Evolutionary conservation across 2,888 invertebrate species (phyloP).

Genomic region (Aleiodes leptofemur): DNA sequence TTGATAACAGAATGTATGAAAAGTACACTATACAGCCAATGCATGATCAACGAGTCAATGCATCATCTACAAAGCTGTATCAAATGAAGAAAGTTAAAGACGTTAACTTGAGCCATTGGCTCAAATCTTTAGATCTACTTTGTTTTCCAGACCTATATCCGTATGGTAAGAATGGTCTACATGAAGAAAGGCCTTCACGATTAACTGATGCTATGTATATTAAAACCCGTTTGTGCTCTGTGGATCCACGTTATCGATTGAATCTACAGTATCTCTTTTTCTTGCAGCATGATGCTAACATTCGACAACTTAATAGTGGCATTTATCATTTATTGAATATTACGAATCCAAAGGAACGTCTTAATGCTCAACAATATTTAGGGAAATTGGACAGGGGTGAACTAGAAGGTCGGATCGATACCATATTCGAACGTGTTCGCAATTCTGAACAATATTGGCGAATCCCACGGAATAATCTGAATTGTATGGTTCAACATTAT

Average conservation of each 20-base stretch:
- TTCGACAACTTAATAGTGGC: constrained; percentile 57
- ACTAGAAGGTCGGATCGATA: constrained; percentile 59
- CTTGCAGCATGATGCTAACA: constrained; percentile 53
- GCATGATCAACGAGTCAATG: too few species aligned
- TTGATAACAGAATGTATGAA: too few species aligned
- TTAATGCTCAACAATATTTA: constrained; percentile 60
- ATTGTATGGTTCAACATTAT: constrained; percentile 59
- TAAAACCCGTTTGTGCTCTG: too few species aligned
- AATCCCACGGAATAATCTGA: constrained; percentile 58
- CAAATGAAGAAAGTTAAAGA: too few species aligned
- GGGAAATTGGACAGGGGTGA: constrained; percentile 57
- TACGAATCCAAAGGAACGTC: constrained; percentile 52
- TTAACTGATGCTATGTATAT: too few species aligned
- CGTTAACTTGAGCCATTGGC: too few species aligned
- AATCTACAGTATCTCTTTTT: constrained; percentile 57
- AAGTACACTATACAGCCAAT: too few species aligned
- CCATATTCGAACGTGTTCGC: constrained; percentile 60
- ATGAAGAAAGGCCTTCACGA: too few species aligned
- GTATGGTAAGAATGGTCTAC: too few species aligned
- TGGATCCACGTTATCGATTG: background rate
- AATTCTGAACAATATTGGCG: constrained; percentile 60
- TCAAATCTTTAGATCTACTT: too few species aligned
- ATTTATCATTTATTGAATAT: constrained; percentile 62
- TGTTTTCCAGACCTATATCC: too few species aligned
- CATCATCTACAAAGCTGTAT: too few species aligned